These are phyloP conservation scores for Manacus vitellinus DNA, from an alignment of 2,113 vertebrate species.

Conservation along the genomic window DNA sequence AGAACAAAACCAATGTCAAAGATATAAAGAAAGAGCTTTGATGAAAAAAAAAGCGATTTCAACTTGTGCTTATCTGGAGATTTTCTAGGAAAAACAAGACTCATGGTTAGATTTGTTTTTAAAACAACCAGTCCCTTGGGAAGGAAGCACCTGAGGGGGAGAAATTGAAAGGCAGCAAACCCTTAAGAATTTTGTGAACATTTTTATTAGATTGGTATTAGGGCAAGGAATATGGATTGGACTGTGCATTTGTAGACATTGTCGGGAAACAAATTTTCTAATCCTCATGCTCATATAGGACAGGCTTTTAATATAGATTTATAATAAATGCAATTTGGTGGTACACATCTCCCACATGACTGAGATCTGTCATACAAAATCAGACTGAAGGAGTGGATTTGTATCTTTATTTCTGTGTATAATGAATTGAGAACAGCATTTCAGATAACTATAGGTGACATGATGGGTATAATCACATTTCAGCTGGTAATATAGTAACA, in stretches of 20 bases:
- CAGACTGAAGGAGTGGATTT: not conserved
- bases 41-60: not conserved
- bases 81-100: conserved; percentile 56
- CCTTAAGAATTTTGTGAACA: conserved; percentile 30
- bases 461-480: not conserved
- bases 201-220: conserved; percentile 42
- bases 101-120: conserved; percentile 24
- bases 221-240: not conserved
- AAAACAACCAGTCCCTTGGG: conserved; percentile 35
- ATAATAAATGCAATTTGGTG: not conserved
- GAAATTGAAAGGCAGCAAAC: conserved; percentile 39
- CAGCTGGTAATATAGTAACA: not conserved
- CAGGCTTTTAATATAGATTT: conserved; percentile 40
- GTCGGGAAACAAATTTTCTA: not conserved
- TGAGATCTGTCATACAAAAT: conserved; percentile 25
- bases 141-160: conserved; percentile 13
- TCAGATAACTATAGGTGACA: not conserved
- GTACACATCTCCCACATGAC: not conserved
- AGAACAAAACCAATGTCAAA: conserved; percentile 1
- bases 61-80: conserved; percentile 38
- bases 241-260: not conserved
- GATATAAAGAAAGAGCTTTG: conserved; percentile 14
- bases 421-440: not conserved
- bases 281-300: not conserved
- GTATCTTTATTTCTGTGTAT: conserved; percentile 3